Percentiles rank a stretch among this genome's conserved stretches.
phyloP scores from a whole-genome alignment of 2,797 vertebrate genomes.

The Eospalax fontanierii region DNA sequence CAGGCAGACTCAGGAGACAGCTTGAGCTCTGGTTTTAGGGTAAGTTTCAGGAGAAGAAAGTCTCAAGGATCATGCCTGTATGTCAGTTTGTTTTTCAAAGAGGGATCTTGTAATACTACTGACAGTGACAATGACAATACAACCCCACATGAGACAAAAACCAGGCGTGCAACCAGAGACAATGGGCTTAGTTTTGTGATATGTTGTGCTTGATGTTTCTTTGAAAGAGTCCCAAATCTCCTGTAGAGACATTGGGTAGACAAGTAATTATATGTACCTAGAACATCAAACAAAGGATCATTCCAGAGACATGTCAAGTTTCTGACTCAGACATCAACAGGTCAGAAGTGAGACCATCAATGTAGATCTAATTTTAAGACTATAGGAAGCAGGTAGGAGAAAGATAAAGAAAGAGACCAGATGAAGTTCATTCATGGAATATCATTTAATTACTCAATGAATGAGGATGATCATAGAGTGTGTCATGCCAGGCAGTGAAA shows the following conservation, averaged over 20 bases:
- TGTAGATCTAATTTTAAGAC: not conserved
- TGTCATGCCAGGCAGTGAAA: not conserved
- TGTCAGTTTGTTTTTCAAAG: not conserved
- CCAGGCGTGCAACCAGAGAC: not conserved
- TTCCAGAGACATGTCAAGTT: not conserved
- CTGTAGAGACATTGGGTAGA: not conserved
- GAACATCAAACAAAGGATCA: not conserved
- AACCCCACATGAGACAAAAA: not conserved
- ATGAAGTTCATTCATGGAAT: not conserved
- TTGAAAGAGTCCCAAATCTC: not conserved
- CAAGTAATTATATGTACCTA: constrained; percentile 14
- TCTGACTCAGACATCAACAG: not conserved
- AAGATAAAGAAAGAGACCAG: not conserved
- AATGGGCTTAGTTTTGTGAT: not conserved
- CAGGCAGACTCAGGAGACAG: not conserved
- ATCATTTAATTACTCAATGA: not conserved
- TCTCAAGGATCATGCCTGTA: not conserved
- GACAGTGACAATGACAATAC: not conserved
- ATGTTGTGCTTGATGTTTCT: not conserved
- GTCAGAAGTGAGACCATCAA: not conserved
- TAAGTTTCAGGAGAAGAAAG: not conserved
- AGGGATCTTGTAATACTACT: not conserved
- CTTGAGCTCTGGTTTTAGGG: not conserved
- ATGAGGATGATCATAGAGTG: not conserved
- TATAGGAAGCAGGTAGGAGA: not conserved